Percentiles rank a stretch among this genome's conserved stretches.
Conservation (phyloP, 1,140 invertebrate species). For the Drosophila nannoptera region DNA sequence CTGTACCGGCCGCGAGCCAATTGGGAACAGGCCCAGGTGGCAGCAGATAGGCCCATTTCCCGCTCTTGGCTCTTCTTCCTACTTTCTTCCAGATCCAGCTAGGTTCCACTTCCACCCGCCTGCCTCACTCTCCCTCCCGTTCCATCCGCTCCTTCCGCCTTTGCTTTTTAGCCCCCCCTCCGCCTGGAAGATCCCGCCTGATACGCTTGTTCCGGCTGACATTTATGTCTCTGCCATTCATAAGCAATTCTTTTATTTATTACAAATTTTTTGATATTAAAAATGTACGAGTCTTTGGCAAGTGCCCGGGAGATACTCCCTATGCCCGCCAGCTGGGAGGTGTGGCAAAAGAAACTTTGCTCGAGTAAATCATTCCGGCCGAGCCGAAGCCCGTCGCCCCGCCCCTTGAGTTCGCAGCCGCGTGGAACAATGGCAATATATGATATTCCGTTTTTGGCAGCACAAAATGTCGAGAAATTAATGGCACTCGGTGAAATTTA, state of each 20-base stretch:
- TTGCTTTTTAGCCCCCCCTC: no score
- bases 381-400: not conserved
- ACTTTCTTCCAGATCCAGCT: conserved; percentile 4
- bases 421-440: conserved; percentile 30
- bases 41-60: not conserved
- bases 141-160: no score
- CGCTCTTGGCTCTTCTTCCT: conserved; percentile 11
- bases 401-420: not conserved
- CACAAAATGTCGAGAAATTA: conserved; percentile 71
- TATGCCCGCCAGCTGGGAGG: not conserved
- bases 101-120: no score
- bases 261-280: conserved; percentile 76
- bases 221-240: conserved; percentile 66
- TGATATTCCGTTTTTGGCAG: conserved; percentile 20
- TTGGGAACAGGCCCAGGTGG: not conserved
- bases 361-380: conserved; percentile 61
- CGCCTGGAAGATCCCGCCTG: conserved; percentile 9
- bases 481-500: conserved; percentile 70
- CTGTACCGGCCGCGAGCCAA: conserved; percentile 30
- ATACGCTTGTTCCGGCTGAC: conserved; percentile 54
- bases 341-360: conserved; percentile 24
- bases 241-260: conserved; percentile 61
- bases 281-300: conserved; percentile 52
- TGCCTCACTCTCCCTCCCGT: no score
- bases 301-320: not conserved